Conservation (phyloP, 23 tunicate species). For the Aplidium turbinatum region DNA sequence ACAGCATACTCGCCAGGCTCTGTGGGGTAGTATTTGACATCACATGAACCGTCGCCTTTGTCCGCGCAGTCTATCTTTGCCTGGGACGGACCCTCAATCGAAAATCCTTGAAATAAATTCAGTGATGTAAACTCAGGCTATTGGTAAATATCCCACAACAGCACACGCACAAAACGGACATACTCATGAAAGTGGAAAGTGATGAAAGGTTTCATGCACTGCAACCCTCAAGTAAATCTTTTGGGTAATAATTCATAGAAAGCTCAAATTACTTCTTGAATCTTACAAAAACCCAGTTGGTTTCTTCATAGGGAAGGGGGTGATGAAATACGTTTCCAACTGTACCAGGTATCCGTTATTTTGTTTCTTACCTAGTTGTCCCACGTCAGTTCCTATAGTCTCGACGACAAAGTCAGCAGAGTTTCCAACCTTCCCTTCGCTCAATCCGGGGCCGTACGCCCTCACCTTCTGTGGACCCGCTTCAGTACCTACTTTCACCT, state of each 20-base stretch:
- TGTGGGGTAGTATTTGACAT: conserved; percentile 80
- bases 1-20: conserved; percentile 96
- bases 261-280: no score
- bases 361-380: conserved; percentile 68
- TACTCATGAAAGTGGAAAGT: no score
- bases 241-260: no score
- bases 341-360: no score
- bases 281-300: no score
- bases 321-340: no score
- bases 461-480: conserved; percentile 86
- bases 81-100: conserved; percentile 86
- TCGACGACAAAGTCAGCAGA: conserved; percentile 97
- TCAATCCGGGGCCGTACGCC: conserved; percentile 95
- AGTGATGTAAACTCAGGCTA: no score
- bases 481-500: conserved; percentile 69
- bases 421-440: conserved; percentile 81
- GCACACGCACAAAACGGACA: no score
- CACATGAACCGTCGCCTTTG: conserved; percentile 90
- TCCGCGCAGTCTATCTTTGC: conserved; percentile 88
- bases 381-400: conserved; percentile 73
- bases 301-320: no score
- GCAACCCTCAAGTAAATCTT: no score
- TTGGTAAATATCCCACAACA: no score
- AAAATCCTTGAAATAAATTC: conserved; percentile 48
- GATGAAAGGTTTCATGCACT: no score